phyloP scores from a whole-genome alignment of 2,113 vertebrate genomes.

The Centropus bengalensis region DNA sequence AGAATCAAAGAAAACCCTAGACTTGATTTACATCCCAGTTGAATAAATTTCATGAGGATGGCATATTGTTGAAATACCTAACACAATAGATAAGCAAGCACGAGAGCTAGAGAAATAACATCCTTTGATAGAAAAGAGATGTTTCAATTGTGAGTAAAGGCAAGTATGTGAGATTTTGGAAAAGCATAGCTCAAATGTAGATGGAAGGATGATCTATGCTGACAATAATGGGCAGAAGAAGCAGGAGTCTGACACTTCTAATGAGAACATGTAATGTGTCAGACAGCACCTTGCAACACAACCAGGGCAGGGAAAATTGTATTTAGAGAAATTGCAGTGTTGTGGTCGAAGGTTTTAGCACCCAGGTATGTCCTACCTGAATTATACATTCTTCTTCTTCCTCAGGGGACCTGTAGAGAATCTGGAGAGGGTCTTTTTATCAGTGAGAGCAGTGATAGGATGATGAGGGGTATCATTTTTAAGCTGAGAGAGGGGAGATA shows the following conservation, averaged over 20 bases:
- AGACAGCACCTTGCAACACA: background rate
- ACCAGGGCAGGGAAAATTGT: background rate
- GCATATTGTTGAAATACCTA: rapidly evolving
- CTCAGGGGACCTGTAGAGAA: too few species aligned
- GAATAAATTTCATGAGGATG: background rate
- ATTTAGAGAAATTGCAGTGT: background rate
- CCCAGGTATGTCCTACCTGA: background rate
- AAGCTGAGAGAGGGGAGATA: too few species aligned
- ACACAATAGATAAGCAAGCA: background rate
- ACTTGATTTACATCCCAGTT: background rate
- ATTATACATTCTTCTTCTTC: background rate
- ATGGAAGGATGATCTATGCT: background rate
- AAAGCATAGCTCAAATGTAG: background rate
- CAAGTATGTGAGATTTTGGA: background rate
- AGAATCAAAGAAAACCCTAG: background rate
- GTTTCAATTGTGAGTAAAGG: background rate
- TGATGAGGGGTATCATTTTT: too few species aligned
- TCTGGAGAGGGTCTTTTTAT: too few species aligned
- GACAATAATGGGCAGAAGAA: background rate
- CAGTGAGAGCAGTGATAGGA: too few species aligned
- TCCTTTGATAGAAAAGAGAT: background rate
- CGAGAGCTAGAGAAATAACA: background rate
- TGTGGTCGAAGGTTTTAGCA: background rate
- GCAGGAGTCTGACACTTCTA: slow-evolving; percentile 14
- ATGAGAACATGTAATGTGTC: background rate